Evolutionary conservation across 2,888 invertebrate species (phyloP), one percentile per base, ranked within the genome.

Genomic region (Drosophila picticornis): DNA sequence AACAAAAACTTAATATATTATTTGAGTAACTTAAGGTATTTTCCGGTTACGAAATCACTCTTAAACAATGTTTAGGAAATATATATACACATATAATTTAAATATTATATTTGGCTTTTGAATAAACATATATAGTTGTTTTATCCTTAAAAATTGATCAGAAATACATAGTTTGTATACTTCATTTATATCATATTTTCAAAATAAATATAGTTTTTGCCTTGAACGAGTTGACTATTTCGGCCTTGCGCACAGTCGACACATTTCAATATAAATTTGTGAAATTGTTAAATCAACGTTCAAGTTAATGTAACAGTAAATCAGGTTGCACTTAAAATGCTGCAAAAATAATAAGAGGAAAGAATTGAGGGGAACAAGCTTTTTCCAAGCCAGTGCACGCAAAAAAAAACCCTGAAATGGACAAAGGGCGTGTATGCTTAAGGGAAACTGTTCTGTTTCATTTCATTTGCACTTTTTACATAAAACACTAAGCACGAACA

Each of bases 271-370:
- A 52, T 36, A 27, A 48, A 22, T 36, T 60, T 75, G 40, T 61
- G 2, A 53, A 25, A 46, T 25, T 25, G 46, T n/a, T 19, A 13
- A 19, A 40, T 40, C 16, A 59, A 59, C n/a, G 62, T 34, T 31
- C 25, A 7, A 53, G 29, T 59, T 25, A 46, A 58, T 19, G 43
- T 40, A 51, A 53, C 32, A 48, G 43, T 64, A 61, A 50, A 64
- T 64, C 52, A 55, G 40, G 57, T 19, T 60, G 51, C 55, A 57
- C 51, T 60, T 68, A 73, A 64, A 58, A 19, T 34, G 46, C 25
- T 53, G 46, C 46, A 50, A 46, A 64, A 75, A 69, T 52, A 56
- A 19, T 3, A 7, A 46, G 6, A 34, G 22, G 25, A 13, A 34
- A 29, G 61, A 7, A 38, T 31, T 55, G 13, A 19, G 22, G 7